Evolutionary conservation across 2,113 vertebrate genomes (phyloP).

Genomic region (Phalacrocorax brasilianus): DNA sequence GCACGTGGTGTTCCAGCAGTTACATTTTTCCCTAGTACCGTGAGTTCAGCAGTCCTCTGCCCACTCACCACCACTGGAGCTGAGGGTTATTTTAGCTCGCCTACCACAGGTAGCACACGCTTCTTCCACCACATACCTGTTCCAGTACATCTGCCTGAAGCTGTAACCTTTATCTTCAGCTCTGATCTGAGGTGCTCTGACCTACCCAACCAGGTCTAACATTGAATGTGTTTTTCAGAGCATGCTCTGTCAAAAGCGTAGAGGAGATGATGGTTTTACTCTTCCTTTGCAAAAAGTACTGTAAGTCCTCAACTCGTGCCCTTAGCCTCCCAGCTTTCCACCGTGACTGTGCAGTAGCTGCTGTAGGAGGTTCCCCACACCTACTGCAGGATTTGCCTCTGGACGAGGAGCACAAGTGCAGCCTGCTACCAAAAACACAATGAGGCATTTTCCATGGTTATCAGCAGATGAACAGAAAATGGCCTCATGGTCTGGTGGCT

Average conservation of each 20-base stretch:
- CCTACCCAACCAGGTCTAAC: background rate
- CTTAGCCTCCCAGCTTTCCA: background rate
- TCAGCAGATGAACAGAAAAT: background rate
- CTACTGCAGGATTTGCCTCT: background rate
- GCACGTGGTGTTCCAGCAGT: background rate
- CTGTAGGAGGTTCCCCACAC: background rate
- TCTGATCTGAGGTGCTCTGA: background rate
- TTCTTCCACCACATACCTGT: rapidly evolving
- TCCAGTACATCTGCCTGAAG: background rate
- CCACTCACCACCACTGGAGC: background rate
- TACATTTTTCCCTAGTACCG: background rate
- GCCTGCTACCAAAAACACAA: background rate
- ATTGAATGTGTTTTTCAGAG: background rate
- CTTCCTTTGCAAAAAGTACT: background rate
- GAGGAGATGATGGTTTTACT: background rate
- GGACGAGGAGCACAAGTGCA: background rate
- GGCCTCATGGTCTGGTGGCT: background rate
- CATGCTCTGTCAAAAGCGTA: background rate
- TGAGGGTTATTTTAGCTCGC: background rate
- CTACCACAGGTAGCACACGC: rapidly evolving
- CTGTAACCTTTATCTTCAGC: background rate
- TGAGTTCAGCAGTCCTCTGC: background rate
- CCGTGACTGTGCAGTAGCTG: rapidly evolving
- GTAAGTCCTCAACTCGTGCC: rapidly evolving
- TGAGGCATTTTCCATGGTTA: background rate